These are phyloP conservation scores for Dolichomitus sp. DNA, from an alignment of 2,888 invertebrate genomes.

Conservation along the genomic window DNA sequence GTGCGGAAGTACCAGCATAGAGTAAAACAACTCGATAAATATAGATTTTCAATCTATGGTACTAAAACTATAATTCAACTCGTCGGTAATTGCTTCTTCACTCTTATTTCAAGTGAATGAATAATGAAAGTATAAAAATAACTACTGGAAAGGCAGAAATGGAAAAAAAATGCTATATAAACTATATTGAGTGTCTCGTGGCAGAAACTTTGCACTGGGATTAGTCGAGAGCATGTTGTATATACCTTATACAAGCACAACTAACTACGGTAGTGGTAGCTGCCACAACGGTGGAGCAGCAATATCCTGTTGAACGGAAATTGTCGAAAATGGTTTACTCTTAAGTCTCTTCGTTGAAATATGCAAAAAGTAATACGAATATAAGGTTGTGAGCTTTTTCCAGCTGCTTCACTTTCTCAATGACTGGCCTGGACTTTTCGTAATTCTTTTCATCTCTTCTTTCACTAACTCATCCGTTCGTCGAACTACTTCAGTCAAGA, in stretches of 20 bases:
- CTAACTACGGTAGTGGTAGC: slow-evolving; percentile 13
- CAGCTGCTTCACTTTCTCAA: slow-evolving; percentile 19
- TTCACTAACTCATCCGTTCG: slow-evolving; percentile 48
- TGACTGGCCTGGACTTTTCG: slow-evolving; percentile 36
- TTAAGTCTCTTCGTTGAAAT: slow-evolving; percentile 55
- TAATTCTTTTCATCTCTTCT: slow-evolving; percentile 58
- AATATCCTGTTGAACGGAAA: slow-evolving; percentile 47
- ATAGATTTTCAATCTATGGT: background rate
- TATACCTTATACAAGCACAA: background rate
- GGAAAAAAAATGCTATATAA: background rate
- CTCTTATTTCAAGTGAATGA: background rate
- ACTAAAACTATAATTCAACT: background rate
- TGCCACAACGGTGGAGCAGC: slow-evolving; percentile 6
- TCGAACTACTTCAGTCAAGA: slow-evolving; percentile 25
- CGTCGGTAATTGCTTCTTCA: slow-evolving; percentile 16
- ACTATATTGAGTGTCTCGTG: slow-evolving; percentile 8
- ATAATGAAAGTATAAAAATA: slow-evolving; percentile 5
- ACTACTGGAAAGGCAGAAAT: background rate
- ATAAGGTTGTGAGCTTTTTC: slow-evolving; percentile 1
- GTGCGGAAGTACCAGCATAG: background rate
- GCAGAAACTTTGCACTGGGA: slow-evolving; percentile 11
- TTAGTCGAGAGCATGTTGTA: slow-evolving; percentile 19
- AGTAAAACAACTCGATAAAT: background rate
- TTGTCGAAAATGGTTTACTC: slow-evolving; percentile 46
- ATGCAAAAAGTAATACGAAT: slow-evolving; percentile 49